phyloP scores from a whole-genome alignment of 2,888 invertebrate species.

The Temnothorax unifasciatus region DNA sequence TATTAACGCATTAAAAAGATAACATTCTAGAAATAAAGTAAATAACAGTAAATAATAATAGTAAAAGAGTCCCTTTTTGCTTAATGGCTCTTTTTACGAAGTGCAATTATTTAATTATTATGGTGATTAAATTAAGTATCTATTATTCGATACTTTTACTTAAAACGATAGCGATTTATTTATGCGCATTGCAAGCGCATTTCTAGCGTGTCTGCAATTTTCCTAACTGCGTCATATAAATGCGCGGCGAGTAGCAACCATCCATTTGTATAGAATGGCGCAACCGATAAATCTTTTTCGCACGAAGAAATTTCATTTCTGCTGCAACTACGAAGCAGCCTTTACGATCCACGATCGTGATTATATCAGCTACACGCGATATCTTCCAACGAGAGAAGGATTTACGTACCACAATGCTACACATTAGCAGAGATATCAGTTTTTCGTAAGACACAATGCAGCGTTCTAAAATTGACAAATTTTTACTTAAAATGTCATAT shows the following conservation, averaged over 20 bases:
- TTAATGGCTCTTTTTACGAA: neutral
- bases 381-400: constrained; percentile 38
- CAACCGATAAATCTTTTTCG: constrained; percentile 64
- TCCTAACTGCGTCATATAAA: constrained; percentile 57
- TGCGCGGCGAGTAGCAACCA: constrained; percentile 43
- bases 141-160: constrained; percentile 10
- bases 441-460: neutral
- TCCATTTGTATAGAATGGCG: constrained; percentile 56
- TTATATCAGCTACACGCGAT: constrained; percentile 33
- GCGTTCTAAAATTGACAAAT: neutral
- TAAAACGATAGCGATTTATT: constrained; percentile 24
- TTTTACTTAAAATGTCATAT: neutral
- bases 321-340: constrained; percentile 32
- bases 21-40: neutral
- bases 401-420: constrained; percentile 29
- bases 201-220: constrained; percentile 49
- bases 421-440: constrained; percentile 6
- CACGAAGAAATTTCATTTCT: constrained; percentile 69
- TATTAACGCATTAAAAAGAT: neutral
- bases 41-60: neutral
- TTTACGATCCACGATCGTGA: constrained; percentile 28
- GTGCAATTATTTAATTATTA: constrained; percentile 19
- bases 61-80: neutral
- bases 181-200: constrained; percentile 10
- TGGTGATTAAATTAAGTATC: neutral